phyloP scores from a whole-genome alignment of 2,797 vertebrate species.

The Labroides dimidiatus region DNA sequence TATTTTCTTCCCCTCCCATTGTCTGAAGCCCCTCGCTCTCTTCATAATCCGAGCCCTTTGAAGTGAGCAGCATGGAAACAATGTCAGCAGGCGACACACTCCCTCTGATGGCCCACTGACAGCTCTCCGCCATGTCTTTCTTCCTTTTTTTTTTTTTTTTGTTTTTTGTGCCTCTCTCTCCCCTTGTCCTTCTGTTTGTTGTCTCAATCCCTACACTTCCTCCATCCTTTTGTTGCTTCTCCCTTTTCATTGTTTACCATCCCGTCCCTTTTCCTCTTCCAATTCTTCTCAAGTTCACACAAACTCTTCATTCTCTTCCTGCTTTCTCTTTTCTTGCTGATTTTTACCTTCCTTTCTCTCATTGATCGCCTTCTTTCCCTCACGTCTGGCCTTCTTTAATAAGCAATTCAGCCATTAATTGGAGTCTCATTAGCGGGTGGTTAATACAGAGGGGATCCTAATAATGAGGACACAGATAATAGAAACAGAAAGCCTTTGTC shows the following conservation, averaged over 20 bases:
- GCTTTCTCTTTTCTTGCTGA: slow-evolving; percentile 24
- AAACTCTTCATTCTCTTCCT: slow-evolving; percentile 32
- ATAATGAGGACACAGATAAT: slow-evolving; percentile 76
- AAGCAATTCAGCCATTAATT: slow-evolving; percentile 73
- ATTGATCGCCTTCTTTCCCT: slow-evolving; percentile 30
- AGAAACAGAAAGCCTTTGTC: slow-evolving; percentile 57
- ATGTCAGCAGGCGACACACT: slow-evolving; percentile 80
- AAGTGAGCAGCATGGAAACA: slow-evolving; percentile 83
- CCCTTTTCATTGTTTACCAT: slow-evolving; percentile 37
- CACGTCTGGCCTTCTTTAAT: slow-evolving; percentile 71
- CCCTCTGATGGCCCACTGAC: slow-evolving; percentile 74
- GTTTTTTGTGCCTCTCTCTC: no score
- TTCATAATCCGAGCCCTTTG: slow-evolving; percentile 83
- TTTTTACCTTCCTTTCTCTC: slow-evolving; percentile 19
- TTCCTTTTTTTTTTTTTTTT: slow-evolving; percentile 11
- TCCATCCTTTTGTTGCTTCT: slow-evolving; percentile 45
- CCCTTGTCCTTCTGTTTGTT: slow-evolving; percentile 52
- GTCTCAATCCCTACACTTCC: slow-evolving; percentile 61
- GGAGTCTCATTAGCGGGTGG: slow-evolving; percentile 71
- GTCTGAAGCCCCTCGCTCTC: slow-evolving; percentile 81
- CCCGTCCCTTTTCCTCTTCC: slow-evolving; percentile 23
- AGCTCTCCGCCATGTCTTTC: slow-evolving; percentile 60
- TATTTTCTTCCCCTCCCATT: slow-evolving; percentile 81
- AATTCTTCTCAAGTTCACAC: slow-evolving; percentile 38
- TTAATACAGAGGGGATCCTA: slow-evolving; percentile 68